Percentiles rank a stretch among this genome's conserved stretches.
These are phyloP conservation scores for Rhagonycha lutea DNA, from an alignment of 2,888 invertebrate genomes.

Conservation along the genomic window DNA sequence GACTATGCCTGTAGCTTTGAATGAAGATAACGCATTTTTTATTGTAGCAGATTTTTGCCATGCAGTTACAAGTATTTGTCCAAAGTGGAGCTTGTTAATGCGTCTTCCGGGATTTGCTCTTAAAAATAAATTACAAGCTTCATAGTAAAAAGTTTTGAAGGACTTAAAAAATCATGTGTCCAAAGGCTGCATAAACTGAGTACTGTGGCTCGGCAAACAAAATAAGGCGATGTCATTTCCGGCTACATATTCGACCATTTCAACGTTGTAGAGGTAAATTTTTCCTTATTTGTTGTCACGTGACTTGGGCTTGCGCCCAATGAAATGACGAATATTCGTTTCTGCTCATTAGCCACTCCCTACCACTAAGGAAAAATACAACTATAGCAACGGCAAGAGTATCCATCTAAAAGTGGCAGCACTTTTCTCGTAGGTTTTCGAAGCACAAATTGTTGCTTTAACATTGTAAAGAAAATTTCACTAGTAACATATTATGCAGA, in stretches of 20 bases:
- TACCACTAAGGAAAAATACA: too few species aligned
- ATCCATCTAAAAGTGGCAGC: conserved; percentile 31
- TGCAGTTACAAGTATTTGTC: conserved; percentile 13
- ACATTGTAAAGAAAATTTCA: conserved; percentile 38
- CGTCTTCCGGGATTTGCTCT: conserved; percentile 21
- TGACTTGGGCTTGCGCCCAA: too few species aligned
- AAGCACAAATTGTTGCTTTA: conserved; percentile 35
- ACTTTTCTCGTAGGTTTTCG: conserved; percentile 27
- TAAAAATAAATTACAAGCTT: conserved; percentile 23
- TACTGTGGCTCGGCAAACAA: conserved; percentile 31
- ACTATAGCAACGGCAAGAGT: conserved; percentile 32
- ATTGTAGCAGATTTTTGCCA: conserved; percentile 25
- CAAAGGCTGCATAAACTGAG: conserved; percentile 32
- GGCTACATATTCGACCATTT: conserved; percentile 24
- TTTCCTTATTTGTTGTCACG: too few species aligned
- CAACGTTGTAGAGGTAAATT: too few species aligned
- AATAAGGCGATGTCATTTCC: conserved; percentile 18
- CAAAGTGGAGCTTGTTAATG: conserved; percentile 27
- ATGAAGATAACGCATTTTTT: conserved; percentile 22
- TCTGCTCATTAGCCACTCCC: too few species aligned
- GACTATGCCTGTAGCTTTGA: conserved; percentile 25
- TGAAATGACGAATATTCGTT: too few species aligned
- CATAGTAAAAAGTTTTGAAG: conserved; percentile 22
- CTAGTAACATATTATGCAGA: conserved; percentile 38
- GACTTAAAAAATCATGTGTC: conserved; percentile 22